A percentile compares a stretch with the other conserved stretches of the same genome.
These are phyloP conservation scores for Neotoxoptera formosana DNA, from an alignment of 1,140 invertebrate genomes.

Conservation along the genomic window DNA sequence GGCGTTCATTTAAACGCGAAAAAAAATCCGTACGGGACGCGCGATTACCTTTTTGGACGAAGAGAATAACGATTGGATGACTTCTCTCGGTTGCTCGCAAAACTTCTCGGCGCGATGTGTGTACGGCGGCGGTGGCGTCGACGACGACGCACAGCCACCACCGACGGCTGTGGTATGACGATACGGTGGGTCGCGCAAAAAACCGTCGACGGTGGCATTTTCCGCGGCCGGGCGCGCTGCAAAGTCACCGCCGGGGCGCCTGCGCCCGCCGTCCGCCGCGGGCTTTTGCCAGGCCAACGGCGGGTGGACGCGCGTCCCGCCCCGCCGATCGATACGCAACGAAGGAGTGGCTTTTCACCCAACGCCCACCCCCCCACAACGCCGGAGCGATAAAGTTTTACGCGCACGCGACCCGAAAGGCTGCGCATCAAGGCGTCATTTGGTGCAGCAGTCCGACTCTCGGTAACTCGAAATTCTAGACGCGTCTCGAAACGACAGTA, in stretches of 20 bases:
- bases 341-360: slow-evolving; percentile 12
- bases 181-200: background rate
- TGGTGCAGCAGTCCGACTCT: background rate
- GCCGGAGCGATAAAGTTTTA: background rate
- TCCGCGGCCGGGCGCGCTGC: background rate
- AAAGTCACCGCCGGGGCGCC: background rate
- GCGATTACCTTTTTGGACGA: background rate
- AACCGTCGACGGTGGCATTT: background rate
- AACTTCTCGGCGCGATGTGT: background rate
- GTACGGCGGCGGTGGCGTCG: background rate
- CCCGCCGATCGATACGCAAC: slow-evolving; percentile 13
- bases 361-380: background rate
- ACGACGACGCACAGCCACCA: background rate
- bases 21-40: background rate
- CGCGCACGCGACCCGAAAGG: background rate
- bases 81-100: background rate
- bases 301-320: background rate
- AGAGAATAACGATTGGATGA: too few relatives aligned
- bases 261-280: background rate
- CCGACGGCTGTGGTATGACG: background rate
- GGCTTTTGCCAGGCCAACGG: background rate
- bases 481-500: background rate
- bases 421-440: background rate
- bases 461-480: background rate
- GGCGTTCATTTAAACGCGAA: background rate